phyloP scores from a whole-genome alignment of 2,113 vertebrate species.

The Rhinogobius similis region DNA sequence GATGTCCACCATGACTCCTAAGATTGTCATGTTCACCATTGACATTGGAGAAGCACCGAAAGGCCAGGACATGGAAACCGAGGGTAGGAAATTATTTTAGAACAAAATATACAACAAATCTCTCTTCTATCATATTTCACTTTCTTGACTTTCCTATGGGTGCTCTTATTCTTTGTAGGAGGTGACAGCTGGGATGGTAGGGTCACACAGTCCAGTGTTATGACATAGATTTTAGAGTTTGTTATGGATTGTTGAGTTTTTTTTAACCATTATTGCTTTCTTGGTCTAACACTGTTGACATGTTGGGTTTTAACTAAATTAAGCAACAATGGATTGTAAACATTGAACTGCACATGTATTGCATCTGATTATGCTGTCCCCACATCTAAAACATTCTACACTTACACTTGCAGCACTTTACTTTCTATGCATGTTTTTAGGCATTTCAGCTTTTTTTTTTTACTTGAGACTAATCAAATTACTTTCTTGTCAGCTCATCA shows the following conservation, averaged over 20 bases:
- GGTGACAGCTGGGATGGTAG: conserved; percentile 76
- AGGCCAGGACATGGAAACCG: conserved; percentile 97
- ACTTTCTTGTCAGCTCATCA: conserved; percentile 86
- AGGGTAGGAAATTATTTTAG: conserved; percentile 78
- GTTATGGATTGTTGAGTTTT: conserved; percentile 50
- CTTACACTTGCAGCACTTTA: conserved; percentile 35
- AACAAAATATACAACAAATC: neutral
- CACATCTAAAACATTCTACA: conserved; percentile 20
- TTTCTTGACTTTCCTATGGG: conserved; percentile 33
- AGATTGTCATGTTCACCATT: conserved; percentile 99
- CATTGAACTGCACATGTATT: neutral
- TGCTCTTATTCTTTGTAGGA: conserved; percentile 50
- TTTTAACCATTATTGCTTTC: conserved; percentile 55
- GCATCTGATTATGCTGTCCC: neutral
- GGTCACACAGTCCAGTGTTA: conserved; percentile 27
- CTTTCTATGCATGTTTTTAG: conserved; percentile 32
- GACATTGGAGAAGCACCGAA: conserved; percentile 97
- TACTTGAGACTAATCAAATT: neutral
- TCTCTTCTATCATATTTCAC: neutral
- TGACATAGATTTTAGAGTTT: conserved; percentile 38
- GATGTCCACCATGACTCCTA: conserved; percentile 99
- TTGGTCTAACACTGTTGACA: conserved; percentile 37
- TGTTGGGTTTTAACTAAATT: conserved; percentile 29
- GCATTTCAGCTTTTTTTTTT: neutral
- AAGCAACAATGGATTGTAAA: neutral